Evolutionary conservation across 1,140 invertebrate species (phyloP), one percentile per base, ranked within the genome.

Genomic region (Drosophila novamexicana): DNA sequence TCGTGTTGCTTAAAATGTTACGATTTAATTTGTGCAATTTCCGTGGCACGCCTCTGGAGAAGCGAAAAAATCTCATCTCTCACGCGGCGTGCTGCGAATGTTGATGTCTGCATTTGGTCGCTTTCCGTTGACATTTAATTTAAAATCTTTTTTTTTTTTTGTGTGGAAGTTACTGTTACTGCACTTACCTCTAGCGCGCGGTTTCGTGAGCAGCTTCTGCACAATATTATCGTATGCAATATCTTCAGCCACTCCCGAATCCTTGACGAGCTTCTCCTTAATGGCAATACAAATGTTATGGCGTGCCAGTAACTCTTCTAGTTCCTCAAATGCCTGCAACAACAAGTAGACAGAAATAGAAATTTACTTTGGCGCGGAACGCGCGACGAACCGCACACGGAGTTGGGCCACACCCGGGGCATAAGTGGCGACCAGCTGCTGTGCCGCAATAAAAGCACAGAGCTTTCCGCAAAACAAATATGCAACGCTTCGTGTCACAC

Each of bases 181-280:
- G 47, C 66, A 91, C 93, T 93, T 93, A 98, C 98, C 98, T 96
- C 95, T 95, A 7, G 98, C 97, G 77, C 96, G 95, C 7, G 96
- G 95, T 90, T 98, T 98, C 10, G 96, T 95, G 49, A 97, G 93
- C 54, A 99, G 93, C 81, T 96, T 96, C 56, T 95, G 94, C 0
- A 98, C 97, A 71, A 98, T 98, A 71, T 94, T 95, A 92, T 98
- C 97, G 85, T 98, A 99, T 52, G 95, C 96, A 1, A 94, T 94
- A 70, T 98, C 96, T 52, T 95, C 95, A 9, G 97, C 97, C 0
- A 98, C 97, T 10, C 98, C 98, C 2, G 98, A 98, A 93, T 99
- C 98, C 92, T 99, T 99, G 18, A 98, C 96, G 40, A 99, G 93
- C 84, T 97, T 98, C 92, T 98, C 97, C 91, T 98, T 98, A 18